Evolutionary conservation across 1,140 invertebrate genomes (phyloP).

Genomic region (Drosophila mojavensis): DNA sequence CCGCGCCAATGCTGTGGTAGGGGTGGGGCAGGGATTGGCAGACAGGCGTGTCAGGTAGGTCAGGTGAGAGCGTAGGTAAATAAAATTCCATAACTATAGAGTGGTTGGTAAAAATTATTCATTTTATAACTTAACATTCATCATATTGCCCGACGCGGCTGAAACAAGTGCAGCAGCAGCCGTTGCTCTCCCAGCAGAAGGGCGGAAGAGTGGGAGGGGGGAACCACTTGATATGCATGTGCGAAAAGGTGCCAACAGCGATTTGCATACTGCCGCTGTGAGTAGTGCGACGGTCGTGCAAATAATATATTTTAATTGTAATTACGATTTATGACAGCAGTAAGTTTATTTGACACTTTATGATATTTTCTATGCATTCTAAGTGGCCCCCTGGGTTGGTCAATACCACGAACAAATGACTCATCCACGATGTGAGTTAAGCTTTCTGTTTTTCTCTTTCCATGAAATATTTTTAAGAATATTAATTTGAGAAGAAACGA

Average conservation of each 20-base stretch:
- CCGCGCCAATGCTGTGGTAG: background rate
- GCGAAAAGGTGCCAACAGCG: constrained; percentile 19
- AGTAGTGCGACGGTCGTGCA: constrained; percentile 23
- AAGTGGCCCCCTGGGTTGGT: constrained; percentile 16
- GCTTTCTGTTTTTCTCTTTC: background rate
- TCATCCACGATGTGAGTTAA: background rate
- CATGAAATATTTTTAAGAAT: background rate
- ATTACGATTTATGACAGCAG: constrained; percentile 59
- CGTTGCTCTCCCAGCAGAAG: background rate
- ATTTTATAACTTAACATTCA: constrained; percentile 43
- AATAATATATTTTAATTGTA: constrained; percentile 72
- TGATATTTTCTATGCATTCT: constrained; percentile 43
- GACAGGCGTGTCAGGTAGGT: constrained; percentile 3
- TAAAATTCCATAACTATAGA: constrained; percentile 45
- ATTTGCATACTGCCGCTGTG: constrained; percentile 54
- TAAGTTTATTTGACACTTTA: constrained; percentile 62
- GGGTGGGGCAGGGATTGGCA: background rate
- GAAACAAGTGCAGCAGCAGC: constrained; percentile 32
- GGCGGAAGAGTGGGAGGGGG: background rate
- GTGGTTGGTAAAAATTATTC: constrained; percentile 58
- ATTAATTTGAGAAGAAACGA: background rate
- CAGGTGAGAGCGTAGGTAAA: constrained; percentile 41
- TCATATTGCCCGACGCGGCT: constrained; percentile 3
- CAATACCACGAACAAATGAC: background rate
- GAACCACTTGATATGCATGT: constrained; percentile 44